phyloP scores from a whole-genome alignment of 2,113 vertebrate genomes.

The Alethe diademata region DNA sequence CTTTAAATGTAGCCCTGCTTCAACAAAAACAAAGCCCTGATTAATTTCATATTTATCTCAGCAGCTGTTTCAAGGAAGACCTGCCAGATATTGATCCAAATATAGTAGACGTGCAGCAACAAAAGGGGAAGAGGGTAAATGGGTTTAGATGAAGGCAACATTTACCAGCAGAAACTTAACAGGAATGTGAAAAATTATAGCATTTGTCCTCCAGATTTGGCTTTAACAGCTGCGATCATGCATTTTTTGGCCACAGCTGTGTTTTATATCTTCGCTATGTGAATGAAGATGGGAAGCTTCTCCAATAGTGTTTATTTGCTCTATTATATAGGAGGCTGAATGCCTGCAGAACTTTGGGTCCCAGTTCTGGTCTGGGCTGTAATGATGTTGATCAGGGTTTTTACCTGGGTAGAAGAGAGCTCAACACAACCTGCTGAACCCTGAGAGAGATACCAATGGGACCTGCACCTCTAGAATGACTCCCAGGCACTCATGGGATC shows the following conservation, averaged over 20 bases:
- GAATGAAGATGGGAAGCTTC: constrained; percentile 44
- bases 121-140: constrained; percentile 27
- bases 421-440: background rate
- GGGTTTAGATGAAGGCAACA: constrained; percentile 7
- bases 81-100: constrained; percentile 46
- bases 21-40: constrained; percentile 35
- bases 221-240: constrained; percentile 16
- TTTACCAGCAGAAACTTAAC: constrained; percentile 15
- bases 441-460: background rate
- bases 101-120: background rate
- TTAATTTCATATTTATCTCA: constrained; percentile 61
- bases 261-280: constrained; percentile 43
- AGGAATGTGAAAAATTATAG: constrained; percentile 34
- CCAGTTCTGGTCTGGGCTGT: background rate
- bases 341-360: constrained; percentile 4
- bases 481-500: background rate
- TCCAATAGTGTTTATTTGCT: constrained; percentile 51
- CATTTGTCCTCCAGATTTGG: constrained; percentile 23
- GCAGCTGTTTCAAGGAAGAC: constrained; percentile 54
- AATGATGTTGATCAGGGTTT: background rate
- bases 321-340: background rate
- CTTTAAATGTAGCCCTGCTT: constrained; percentile 37
- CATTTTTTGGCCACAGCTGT: constrained; percentile 56
- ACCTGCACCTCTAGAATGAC: background rate
- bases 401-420: background rate